Percentiles rank a stretch among this genome's conserved stretches.
These are phyloP conservation scores for Dicranocentrus wangi DNA, from an alignment of 2,888 invertebrate species.

Conservation along the genomic window DNA sequence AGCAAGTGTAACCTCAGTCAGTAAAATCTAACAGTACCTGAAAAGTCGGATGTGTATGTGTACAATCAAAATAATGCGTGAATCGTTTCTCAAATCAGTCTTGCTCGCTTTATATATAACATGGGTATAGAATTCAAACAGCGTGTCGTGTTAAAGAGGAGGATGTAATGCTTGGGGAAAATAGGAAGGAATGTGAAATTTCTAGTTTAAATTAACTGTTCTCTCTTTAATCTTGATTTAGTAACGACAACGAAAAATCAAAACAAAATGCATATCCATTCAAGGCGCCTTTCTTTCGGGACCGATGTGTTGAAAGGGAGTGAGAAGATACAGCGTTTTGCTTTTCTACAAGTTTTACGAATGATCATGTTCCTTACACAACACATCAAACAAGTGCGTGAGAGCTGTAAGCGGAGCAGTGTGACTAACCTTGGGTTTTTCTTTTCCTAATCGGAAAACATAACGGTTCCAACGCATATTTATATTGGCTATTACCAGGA, in stretches of 20 bases:
- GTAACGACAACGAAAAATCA: constrained; percentile 51
- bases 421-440: not conserved
- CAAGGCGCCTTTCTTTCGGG: not conserved
- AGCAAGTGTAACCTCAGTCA: no score
- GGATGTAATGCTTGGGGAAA: constrained; percentile 10
- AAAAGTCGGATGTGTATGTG: constrained; percentile 51
- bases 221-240: constrained; percentile 59
- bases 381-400: not conserved
- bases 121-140: no score
- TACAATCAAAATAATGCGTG: constrained; percentile 54
- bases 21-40: constrained; percentile 47
- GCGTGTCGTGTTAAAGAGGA: not conserved
- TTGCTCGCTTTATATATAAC: no score
- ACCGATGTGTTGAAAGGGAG: not conserved
- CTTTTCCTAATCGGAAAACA: not conserved
- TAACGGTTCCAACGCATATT: not conserved
- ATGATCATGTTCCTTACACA: no score
- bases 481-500: constrained; percentile 2
- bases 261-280: constrained; percentile 21
- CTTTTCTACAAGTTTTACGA: not conserved
- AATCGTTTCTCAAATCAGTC: constrained; percentile 36
- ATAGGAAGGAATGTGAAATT: constrained; percentile 55
- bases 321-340: not conserved
- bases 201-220: constrained; percentile 63
- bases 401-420: not conserved